phyloP scores from a whole-genome alignment of 2,797 vertebrate genomes.

The Karalla daura region DNA sequence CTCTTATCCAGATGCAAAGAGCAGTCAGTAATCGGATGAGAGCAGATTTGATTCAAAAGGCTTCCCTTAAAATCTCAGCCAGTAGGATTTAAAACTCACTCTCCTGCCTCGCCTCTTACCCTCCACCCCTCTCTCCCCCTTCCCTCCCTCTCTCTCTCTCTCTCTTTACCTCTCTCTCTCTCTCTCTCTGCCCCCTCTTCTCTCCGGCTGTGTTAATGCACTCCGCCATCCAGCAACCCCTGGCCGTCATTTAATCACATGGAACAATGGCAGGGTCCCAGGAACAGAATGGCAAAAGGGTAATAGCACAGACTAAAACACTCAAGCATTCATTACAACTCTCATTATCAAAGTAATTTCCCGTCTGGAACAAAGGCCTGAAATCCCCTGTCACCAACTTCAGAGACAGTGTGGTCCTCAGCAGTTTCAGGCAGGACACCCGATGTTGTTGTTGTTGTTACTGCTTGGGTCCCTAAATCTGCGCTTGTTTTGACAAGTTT shows the following conservation, averaged over 20 bases:
- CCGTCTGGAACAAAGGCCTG: slow-evolving; percentile 59
- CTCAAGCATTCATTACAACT: slow-evolving; percentile 53
- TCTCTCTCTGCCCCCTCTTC: slow-evolving; percentile 26
- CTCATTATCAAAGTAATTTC: slow-evolving; percentile 62
- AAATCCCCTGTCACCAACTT: slow-evolving; percentile 53
- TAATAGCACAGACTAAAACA: slow-evolving; percentile 59
- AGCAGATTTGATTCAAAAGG: slow-evolving; percentile 88
- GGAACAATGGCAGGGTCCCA: slow-evolving; percentile 65
- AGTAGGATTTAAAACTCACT: slow-evolving; percentile 86
- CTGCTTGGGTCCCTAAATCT: slow-evolving; percentile 26
- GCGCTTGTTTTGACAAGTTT: background rate
- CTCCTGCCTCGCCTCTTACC: slow-evolving; percentile 65
- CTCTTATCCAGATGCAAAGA: slow-evolving; percentile 86
- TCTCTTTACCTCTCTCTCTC: too few relatives aligned
- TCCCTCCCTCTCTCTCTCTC: slow-evolving; percentile 2
- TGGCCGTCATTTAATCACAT: slow-evolving; percentile 75
- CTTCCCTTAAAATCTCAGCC: slow-evolving; percentile 85
- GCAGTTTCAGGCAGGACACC: slow-evolving; percentile 20
- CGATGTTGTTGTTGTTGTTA: background rate
- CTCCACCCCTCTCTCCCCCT: slow-evolving; percentile 12
- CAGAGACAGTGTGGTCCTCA: slow-evolving; percentile 19
- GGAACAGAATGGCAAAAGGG: slow-evolving; percentile 70
- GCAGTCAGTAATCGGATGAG: slow-evolving; percentile 89
- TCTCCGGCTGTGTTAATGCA: slow-evolving; percentile 71
- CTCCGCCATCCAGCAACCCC: slow-evolving; percentile 57